Base-by-base conservation (phyloP, 1,140 invertebrate genomes). In the Caerostris extrusa region DNA sequence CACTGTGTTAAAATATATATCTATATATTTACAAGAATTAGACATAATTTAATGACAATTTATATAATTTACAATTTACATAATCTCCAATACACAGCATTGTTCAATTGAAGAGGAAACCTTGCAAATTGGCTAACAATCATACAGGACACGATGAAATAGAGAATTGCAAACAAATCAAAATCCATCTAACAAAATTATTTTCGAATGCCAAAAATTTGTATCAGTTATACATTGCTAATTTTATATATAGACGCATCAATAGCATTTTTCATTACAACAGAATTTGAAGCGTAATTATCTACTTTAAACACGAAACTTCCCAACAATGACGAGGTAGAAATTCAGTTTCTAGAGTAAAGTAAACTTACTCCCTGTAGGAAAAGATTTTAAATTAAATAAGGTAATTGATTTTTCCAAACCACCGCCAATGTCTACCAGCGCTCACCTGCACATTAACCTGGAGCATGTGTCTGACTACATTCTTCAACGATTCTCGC, bases 361-460 rank as follows among this genome's bases (percentile, higher is more conserved):
- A 67, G n/a, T 14, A 64, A 64, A 64, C 17, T 64, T 14, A 14
- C 17, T 17, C 7, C 34, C 14, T 12, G n/a, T 5, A 4, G 2
- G 34, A 77, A 12, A 50, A 77, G 34, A 50, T 77, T 50, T 77
- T 53, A 50, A 77, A 77, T 77, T 77, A 77, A 77, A 77, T 77
- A 77, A 14, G 34, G 10, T 77, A 77, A 77, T 77, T 77, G 71
- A 77, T 34, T 77, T 77, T 53, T 10, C 12, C 34, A 50, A 50
- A 77, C 71, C 34, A 5, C 71, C 4, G 14, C 10, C 50, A 12
- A 12, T 77, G 10, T 77, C 12, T 3, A 12, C 12, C 3, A 77
- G 8, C 7, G 5, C 34, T 53, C 53, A 77, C 71, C 71, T 77
- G 71, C 12, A 50, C 50, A 53, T 77, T 77, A 77, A 77, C 34